phyloP scores from a whole-genome alignment of 2,113 vertebrate species.

The Laterallus jamaicensis region DNA sequence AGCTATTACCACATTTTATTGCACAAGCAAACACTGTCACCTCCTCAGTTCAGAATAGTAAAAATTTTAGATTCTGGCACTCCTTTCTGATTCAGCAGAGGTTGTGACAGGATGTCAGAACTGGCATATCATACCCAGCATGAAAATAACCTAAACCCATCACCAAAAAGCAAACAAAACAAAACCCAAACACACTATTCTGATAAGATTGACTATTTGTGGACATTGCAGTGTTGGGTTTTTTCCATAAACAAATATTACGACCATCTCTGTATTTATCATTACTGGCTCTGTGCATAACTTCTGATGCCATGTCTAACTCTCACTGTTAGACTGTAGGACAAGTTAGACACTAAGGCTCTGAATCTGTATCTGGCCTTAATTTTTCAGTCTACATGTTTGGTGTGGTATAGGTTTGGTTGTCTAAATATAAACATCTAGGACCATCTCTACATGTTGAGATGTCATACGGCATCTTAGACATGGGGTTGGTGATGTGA shows the following conservation, averaged over 20 bases:
- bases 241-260: neutral
- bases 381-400: neutral
- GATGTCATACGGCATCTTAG: neutral
- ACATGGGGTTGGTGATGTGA: neutral
- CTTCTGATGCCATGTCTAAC: neutral
- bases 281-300: neutral
- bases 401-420: neutral
- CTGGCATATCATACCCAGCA: neutral
- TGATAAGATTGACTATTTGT: neutral
- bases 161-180: too few relatives aligned
- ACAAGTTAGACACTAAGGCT: neutral
- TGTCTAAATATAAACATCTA: neutral
- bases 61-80: neutral
- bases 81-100: neutral
- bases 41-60: neutral
- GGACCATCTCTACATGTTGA: accelerated
- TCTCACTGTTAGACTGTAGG: neutral
- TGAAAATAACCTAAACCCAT: neutral
- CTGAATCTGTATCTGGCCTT: neutral
- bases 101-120: neutral
- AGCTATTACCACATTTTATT: neutral
- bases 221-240: neutral
- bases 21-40: neutral
- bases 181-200: neutral
- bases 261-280: neutral